These are phyloP conservation scores for Cataglyphis altisquamis DNA, from an alignment of 2,888 invertebrate genomes.

Conservation along the genomic window DNA sequence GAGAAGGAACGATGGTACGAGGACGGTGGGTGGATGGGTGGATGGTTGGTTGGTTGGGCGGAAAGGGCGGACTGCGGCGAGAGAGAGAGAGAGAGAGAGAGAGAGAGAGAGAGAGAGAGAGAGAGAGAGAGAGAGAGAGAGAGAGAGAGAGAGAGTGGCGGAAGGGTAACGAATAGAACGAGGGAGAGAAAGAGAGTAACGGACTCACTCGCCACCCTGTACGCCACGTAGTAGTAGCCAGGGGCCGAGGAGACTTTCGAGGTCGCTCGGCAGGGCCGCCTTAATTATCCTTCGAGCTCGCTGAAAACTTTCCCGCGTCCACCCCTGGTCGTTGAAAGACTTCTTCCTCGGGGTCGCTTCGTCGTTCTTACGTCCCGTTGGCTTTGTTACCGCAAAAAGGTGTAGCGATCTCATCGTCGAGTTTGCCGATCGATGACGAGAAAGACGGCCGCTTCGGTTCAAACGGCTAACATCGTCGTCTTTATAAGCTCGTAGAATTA, in stretches of 20 bases:
- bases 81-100: no score
- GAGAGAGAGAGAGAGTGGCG: constrained; percentile 62
- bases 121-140: no score
- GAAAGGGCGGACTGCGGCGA: constrained; percentile 61
- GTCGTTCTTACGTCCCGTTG: constrained; percentile 34
- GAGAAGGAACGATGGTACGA: constrained; percentile 74
- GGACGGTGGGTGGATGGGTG: constrained; percentile 52
- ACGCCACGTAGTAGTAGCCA: constrained; percentile 80
- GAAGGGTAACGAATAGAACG: constrained; percentile 77
- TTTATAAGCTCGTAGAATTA: constrained; percentile 45
- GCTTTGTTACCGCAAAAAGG: constrained; percentile 50
- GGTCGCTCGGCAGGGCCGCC: constrained; percentile 82
- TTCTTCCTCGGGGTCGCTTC: constrained; percentile 52
- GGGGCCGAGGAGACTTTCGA: constrained; percentile 83
- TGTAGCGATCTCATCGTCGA: constrained; percentile 46
- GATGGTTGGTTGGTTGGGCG: constrained; percentile 51
- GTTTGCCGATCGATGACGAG: constrained; percentile 35
- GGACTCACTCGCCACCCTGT: constrained; percentile 75
- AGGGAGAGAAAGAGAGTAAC: constrained; percentile 83
- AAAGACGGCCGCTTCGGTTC: constrained; percentile 30
- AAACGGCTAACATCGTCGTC: constrained; percentile 11
- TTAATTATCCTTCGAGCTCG: constrained; percentile 79
- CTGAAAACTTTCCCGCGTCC: constrained; percentile 70
- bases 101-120: no score
- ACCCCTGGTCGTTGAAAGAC: constrained; percentile 37